phyloP scores from a whole-genome alignment of 2,888 invertebrate species.

The Acholoe squamosa region DNA sequence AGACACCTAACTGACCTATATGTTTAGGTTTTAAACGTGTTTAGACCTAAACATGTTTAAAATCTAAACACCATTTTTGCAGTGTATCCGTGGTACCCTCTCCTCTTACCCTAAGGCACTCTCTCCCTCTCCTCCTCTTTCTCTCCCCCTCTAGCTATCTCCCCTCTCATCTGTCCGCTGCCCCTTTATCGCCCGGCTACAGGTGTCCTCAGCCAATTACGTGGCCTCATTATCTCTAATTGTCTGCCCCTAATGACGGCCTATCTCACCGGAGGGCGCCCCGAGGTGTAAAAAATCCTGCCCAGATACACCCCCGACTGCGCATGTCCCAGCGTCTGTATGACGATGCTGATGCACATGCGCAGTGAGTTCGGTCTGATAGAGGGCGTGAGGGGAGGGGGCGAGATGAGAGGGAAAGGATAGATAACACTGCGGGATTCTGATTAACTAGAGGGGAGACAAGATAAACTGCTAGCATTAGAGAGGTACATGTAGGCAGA shows the following conservation, averaged over 20 bases:
- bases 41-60: too few relatives aligned
- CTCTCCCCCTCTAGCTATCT: background rate
- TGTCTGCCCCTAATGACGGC: slow-evolving; percentile 27
- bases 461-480: too few relatives aligned
- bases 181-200: slow-evolving; percentile 21
- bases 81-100: background rate
- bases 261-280: slow-evolving; percentile 41
- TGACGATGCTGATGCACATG: too few relatives aligned
- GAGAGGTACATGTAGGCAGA: too few relatives aligned
- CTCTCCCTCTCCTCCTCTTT: background rate
- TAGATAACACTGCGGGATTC: too few relatives aligned
- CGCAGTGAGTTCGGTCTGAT: too few relatives aligned
- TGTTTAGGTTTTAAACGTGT: too few relatives aligned
- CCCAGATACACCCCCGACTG: slow-evolving; percentile 35
- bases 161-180: background rate
- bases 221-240: slow-evolving; percentile 28
- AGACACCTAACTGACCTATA: too few relatives aligned
- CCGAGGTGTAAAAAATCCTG: slow-evolving; percentile 41
- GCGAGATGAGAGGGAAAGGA: too few relatives aligned
- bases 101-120: background rate
- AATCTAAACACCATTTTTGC: too few relatives aligned
- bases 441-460: too few relatives aligned
- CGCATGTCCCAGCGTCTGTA: background rate
- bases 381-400: too few relatives aligned
- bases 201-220: slow-evolving; percentile 45